A percentile compares a stretch with the other conserved stretches of the same genome.
These are phyloP conservation scores for Tetranychus truncatus DNA, from an alignment of 2,888 invertebrate genomes.

Conservation along the genomic window DNA sequence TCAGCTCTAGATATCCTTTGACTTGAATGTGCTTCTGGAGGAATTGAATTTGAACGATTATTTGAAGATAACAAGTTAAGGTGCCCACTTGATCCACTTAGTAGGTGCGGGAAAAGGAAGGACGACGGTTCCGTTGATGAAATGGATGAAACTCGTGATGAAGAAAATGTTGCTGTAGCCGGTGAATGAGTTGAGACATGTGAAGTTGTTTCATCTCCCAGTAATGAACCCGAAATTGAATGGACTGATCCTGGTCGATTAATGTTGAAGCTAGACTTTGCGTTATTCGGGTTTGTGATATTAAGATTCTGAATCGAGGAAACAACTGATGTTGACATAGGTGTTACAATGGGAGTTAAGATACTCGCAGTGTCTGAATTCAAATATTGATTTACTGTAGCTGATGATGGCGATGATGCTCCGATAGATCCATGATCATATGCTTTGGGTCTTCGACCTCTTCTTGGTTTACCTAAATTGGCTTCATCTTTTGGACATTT, in stretches of 20 bases:
- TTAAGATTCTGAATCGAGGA: not conserved
- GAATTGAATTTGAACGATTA: not conserved
- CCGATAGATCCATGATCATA: slow-evolving; percentile 21
- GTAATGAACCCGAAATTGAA: not conserved
- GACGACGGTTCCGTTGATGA: not conserved
- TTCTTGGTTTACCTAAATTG: slow-evolving; percentile 27
- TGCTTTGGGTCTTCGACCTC: slow-evolving; percentile 28
- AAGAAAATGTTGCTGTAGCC: not conserved
- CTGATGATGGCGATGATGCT: slow-evolving; percentile 1
- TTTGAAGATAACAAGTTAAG: not conserved
- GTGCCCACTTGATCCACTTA: not conserved
- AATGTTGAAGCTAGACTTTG: not conserved
- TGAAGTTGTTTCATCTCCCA: not conserved
- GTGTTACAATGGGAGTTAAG: too few relatives aligned
- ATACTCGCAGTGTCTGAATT: not conserved
- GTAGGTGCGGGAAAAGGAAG: not conserved
- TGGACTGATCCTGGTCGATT: not conserved
- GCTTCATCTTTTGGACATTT: slow-evolving; percentile 45
- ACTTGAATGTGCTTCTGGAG: not conserved
- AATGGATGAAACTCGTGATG: not conserved
- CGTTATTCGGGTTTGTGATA: not conserved
- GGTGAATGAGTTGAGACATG: not conserved
- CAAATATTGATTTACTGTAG: not conserved
- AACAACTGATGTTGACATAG: not conserved
- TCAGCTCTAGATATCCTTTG: not conserved